These are phyloP conservation scores for Leucosticte australis DNA, from an alignment of 2,113 vertebrate species.

Conservation along the genomic window DNA sequence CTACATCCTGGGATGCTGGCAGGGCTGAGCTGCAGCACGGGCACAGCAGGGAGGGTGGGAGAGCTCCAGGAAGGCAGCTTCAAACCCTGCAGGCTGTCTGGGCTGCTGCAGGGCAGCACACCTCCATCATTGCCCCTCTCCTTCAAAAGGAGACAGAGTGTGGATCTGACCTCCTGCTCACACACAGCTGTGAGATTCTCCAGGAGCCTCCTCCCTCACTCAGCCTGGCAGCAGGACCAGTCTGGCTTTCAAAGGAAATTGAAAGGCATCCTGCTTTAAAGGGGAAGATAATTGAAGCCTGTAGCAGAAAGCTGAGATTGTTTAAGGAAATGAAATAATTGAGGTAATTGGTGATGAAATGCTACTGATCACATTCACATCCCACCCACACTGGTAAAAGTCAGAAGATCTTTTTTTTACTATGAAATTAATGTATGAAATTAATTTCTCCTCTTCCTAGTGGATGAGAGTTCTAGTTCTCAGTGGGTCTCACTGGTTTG, in stretches of 20 bases:
- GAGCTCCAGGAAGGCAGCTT: background rate
- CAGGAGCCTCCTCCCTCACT: background rate
- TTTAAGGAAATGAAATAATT: background rate
- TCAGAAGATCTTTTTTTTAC: background rate
- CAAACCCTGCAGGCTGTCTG: background rate
- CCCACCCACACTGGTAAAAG: background rate
- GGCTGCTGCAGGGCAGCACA: background rate
- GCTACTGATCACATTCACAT: background rate
- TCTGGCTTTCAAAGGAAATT: background rate
- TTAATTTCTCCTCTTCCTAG: background rate
- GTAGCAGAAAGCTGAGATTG: background rate
- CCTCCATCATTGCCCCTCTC: background rate
- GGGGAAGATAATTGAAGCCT: background rate
- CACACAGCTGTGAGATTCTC: background rate
- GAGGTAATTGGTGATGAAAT: background rate
- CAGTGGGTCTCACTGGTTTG: background rate
- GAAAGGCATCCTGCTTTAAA: background rate
- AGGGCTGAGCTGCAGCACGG: background rate
- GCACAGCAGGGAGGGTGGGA: background rate
- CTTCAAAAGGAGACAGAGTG: background rate
- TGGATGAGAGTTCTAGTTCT: background rate
- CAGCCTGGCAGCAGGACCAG: background rate
- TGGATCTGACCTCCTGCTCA: background rate
- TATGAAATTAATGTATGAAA: background rate
- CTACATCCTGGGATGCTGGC: background rate